Percentiles rank a stretch among this genome's conserved stretches.
Conservation (phyloP, 2,113 vertebrate species). For the Hypocryptadius cinnamomeus region DNA sequence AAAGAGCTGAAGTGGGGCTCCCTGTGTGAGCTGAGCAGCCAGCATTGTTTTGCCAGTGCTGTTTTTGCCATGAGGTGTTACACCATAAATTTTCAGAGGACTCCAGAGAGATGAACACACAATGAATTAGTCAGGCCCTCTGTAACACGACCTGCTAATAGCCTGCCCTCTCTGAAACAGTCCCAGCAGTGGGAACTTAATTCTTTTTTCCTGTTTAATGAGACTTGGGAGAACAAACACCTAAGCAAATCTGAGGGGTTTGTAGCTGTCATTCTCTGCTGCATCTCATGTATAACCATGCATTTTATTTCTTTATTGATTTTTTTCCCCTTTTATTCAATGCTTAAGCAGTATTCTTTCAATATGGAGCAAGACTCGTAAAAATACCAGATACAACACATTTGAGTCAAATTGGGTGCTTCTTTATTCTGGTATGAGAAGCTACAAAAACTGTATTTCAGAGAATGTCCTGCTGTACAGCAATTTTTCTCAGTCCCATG, state of each 20-base stretch:
- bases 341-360: background rate
- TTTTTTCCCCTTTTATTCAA: background rate
- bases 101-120: background rate
- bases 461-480: background rate
- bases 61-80: background rate
- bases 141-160: background rate
- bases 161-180: background rate
- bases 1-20: background rate
- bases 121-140: background rate
- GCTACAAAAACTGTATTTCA: background rate
- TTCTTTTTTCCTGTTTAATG: background rate
- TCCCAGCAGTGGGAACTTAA: background rate
- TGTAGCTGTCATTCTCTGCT: background rate
- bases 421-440: background rate
- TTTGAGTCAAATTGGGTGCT: background rate
- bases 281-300: background rate
- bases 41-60: background rate
- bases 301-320: slow-evolving; percentile 19
- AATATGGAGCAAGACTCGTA: background rate
- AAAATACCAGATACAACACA: background rate
- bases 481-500: slow-evolving; percentile 18
- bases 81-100: background rate
- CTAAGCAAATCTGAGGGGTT: background rate
- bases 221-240: background rate
- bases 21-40: background rate